Evolutionary conservation across 1,140 invertebrate species (phyloP).

Genomic region (Himalopsyche phryganea): DNA sequence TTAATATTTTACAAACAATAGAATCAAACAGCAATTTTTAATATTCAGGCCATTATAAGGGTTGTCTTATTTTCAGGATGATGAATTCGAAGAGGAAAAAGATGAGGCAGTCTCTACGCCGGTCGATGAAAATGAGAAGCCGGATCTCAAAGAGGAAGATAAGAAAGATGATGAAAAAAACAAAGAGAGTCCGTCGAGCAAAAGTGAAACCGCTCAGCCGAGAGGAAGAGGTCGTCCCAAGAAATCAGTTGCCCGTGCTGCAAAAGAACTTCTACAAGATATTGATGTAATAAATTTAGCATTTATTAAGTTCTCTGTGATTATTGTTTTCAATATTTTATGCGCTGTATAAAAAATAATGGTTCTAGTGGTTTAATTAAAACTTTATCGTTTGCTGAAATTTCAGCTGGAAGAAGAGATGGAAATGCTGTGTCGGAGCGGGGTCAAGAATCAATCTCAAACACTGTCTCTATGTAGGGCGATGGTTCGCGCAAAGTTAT

Average conservation of each 20-base stretch:
- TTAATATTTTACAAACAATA: too few relatives aligned
- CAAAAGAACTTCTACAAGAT: constrained; percentile 59
- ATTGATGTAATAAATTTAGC: constrained; percentile 55
- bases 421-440: constrained; percentile 64
- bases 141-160: constrained; percentile 36
- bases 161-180: background rate
- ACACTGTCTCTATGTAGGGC: constrained; percentile 83
- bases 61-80: too few relatives aligned
- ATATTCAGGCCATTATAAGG: too few relatives aligned
- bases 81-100: constrained; percentile 43
- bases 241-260: constrained; percentile 34
- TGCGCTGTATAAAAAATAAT: background rate
- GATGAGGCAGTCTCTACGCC: constrained; percentile 39
- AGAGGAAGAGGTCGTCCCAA: constrained; percentile 38
- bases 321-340: constrained; percentile 1
- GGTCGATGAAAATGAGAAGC: constrained; percentile 36
- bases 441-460: constrained; percentile 83
- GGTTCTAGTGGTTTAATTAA: background rate
- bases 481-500: constrained; percentile 86
- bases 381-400: background rate
- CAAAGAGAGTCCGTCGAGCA: background rate
- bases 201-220: background rate
- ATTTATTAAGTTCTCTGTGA: background rate
- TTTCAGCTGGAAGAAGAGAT: constrained; percentile 76
- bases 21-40: too few relatives aligned